Evolutionary conservation across 2,113 vertebrate species (phyloP).

Genomic region (Oenanthe melanoleuca): DNA sequence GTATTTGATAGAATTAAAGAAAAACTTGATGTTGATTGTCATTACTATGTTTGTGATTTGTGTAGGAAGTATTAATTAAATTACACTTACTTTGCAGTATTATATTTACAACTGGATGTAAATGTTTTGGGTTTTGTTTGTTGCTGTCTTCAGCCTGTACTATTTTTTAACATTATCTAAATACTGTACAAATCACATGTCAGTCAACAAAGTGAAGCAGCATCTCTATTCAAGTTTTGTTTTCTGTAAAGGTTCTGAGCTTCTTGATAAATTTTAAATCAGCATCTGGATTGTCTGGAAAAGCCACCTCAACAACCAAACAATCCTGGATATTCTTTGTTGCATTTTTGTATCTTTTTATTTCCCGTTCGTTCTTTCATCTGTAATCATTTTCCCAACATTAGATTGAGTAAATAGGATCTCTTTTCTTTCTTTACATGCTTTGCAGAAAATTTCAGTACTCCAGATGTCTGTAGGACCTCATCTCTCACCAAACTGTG

Average conservation of each 20-base stretch:
- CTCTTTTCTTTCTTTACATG: neutral
- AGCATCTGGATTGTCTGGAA: neutral
- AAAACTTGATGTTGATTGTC: neutral
- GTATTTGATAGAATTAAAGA: neutral
- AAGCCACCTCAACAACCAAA: neutral
- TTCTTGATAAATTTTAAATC: neutral
- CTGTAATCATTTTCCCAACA: neutral
- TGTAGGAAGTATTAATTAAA: neutral
- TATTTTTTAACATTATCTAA: neutral
- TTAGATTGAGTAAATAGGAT: neutral
- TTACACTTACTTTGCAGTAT: neutral
- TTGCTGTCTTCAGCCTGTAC: neutral
- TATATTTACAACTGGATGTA: neutral
- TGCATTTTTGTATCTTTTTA: neutral
- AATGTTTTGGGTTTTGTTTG: neutral
- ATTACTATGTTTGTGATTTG: neutral
- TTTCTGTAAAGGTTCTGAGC: neutral
- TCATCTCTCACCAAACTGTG: neutral
- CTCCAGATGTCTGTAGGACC: neutral
- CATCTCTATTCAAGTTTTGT: neutral
- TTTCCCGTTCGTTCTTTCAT: neutral
- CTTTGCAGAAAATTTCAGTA: neutral
- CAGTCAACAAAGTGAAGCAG: neutral
- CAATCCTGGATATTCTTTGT: neutral
- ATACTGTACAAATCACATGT: neutral